These are phyloP conservation scores for Papilio machaon DNA, from an alignment of 1,140 invertebrate genomes.

Conservation along the genomic window DNA sequence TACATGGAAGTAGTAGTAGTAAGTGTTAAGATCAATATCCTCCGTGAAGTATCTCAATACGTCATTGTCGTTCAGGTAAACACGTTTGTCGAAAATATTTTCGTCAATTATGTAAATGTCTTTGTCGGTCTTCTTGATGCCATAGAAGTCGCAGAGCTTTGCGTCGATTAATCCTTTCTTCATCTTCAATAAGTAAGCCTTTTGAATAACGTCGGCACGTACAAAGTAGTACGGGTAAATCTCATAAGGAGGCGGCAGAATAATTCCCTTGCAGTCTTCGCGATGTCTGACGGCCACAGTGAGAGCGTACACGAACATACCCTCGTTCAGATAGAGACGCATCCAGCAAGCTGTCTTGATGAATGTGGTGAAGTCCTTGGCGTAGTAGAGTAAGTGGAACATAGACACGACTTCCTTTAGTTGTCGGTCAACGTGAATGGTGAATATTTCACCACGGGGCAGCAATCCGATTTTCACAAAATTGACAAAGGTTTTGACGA, in stretches of 20 bases:
- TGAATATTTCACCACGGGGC: slow-evolving; percentile 84
- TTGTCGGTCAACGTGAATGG: slow-evolving; percentile 84
- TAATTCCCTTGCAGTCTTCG: slow-evolving; percentile 83
- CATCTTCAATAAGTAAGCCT: slow-evolving; percentile 83
- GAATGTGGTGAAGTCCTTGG: slow-evolving; percentile 85
- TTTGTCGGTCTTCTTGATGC: slow-evolving; percentile 74
- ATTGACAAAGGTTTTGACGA: slow-evolving; percentile 84
- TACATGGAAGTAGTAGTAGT: slow-evolving; percentile 87
- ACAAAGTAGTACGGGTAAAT: slow-evolving; percentile 86
- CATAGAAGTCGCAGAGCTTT: slow-evolving; percentile 71
- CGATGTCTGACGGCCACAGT: slow-evolving; percentile 84
- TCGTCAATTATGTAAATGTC: slow-evolving; percentile 74
- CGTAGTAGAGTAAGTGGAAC: slow-evolving; percentile 87
- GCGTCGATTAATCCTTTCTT: slow-evolving; percentile 71
- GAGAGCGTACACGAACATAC: slow-evolving; percentile 85
- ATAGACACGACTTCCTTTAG: slow-evolving; percentile 84
- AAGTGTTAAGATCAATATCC: slow-evolving; percentile 86
- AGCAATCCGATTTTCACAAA: slow-evolving; percentile 82
- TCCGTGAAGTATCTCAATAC: slow-evolving; percentile 86
- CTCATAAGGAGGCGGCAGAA: slow-evolving; percentile 86
- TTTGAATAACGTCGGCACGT: slow-evolving; percentile 83
- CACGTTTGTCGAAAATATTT: slow-evolving; percentile 73
- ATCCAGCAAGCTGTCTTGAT: slow-evolving; percentile 85
- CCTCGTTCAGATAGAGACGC: slow-evolving; percentile 84
- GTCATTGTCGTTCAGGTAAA: slow-evolving; percentile 68